Evolutionary conservation across 1,140 invertebrate genomes (phyloP), one percentile per base, ranked within the genome.

Genomic region (Tetraneura akinire): DNA sequence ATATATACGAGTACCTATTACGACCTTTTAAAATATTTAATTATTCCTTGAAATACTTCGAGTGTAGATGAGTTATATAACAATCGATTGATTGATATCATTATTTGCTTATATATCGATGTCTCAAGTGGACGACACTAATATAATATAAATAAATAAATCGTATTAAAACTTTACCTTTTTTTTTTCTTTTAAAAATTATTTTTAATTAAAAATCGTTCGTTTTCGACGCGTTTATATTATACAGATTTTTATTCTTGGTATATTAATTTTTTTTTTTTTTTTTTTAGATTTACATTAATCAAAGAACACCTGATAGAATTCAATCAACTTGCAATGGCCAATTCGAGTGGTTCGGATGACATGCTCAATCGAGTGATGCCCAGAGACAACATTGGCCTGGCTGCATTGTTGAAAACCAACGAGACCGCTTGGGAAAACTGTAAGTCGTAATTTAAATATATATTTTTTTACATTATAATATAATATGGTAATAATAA

Each of bases 301-400:
- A 91, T 98, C 66, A 96, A 97, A 85, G 95, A 99, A 86, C 94
- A 98, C 86, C 88, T 98, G 82, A 94, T 94, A 81, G 98, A 99
- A 89, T 99, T 99, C 88, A 98, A 98, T 88, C 96, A 98, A 88
- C 87, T 99, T 82, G 97, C 97, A 13, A 98, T 98, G 94, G 95
- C 96, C 9, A 98, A 97, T 86, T 96, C 97, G 37, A 96, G 98
- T 86, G 97, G 96, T 57, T 97, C 95, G 18, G 96, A 98, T 86
- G 94, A 98, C 85, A 99, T 99, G 97, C 88, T 99, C 82, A 99
- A 99, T 86, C 89, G 98, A 83, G 98, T 99, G 26, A 99, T 99
- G 97, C 98, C 97, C 18, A 98, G 98, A 85, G 98, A 99, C 86
- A 99, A 99, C 87, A 99, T 99, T 84, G 98, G 96, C 13, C 87